A percentile compares a stretch with the other conserved stretches of the same genome.
Evolutionary conservation across 2,113 vertebrate species (phyloP).

Genomic region (Lota lota): DNA sequence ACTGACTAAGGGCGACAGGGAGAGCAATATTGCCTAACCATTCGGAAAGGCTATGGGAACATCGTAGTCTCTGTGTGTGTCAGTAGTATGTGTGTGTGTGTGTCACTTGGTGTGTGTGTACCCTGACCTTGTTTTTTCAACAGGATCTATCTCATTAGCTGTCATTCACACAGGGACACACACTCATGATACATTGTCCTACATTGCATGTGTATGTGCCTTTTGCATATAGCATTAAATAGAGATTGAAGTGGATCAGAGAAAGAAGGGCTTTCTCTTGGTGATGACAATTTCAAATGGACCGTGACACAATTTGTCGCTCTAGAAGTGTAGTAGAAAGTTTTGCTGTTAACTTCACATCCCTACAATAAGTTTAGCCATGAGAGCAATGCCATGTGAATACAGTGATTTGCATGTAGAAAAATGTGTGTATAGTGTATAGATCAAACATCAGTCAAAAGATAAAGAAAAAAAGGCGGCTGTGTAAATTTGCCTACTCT

Average conservation of each 20-base stretch:
- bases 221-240: neutral
- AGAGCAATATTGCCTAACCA: constrained; percentile 67
- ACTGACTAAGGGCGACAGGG: constrained; percentile 32
- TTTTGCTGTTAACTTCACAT: too few species aligned
- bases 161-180: constrained; percentile 5
- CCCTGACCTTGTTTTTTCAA: constrained; percentile 36
- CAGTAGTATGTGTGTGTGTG: constrained; percentile 29
- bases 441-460: neutral
- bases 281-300: too few species aligned
- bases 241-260: too few species aligned
- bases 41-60: constrained; percentile 74
- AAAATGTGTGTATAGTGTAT: too few species aligned
- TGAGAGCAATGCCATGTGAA: too few species aligned
- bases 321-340: too few species aligned
- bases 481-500: neutral
- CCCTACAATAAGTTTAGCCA: too few species aligned
- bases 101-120: constrained; percentile 6
- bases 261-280: too few species aligned
- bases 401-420: too few species aligned
- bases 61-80: constrained; percentile 39
- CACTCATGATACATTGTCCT: constrained; percentile 30
- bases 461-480: neutral
- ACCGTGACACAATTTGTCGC: too few species aligned
- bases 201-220: neutral
- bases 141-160: constrained; percentile 46